Conservation (phyloP, 2,888 invertebrate species). For the Tenthredo amoena region DNA sequence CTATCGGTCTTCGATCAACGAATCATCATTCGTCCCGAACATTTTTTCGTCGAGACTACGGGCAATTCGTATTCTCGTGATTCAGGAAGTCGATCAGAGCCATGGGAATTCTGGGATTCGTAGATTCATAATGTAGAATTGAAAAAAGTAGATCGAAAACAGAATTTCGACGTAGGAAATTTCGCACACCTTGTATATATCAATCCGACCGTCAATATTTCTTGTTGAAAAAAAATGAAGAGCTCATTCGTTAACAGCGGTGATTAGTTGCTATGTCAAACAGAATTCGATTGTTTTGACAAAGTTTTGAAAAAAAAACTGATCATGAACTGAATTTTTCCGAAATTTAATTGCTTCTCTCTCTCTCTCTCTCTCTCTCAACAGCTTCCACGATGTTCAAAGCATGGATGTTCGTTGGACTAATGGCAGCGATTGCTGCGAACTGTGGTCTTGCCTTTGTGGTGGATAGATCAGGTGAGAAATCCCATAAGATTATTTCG, state of each 20-base stretch:
- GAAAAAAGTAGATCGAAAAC: too few species aligned
- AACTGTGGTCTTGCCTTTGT: conserved; percentile 52
- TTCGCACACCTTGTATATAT: not conserved
- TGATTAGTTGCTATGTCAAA: conserved; percentile 36
- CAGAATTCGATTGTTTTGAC: conserved; percentile 8
- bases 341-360: not conserved
- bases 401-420: conserved; percentile 55
- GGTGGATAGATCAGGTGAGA: conserved; percentile 56
- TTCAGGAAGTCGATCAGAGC: not conserved
- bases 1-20: not conserved
- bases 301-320: not conserved
- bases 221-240: not conserved
- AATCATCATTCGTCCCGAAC: not conserved
- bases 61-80: not conserved
- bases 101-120: not conserved
- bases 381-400: conserved; percentile 51
- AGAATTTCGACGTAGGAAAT: not conserved
- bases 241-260: conserved; percentile 6
- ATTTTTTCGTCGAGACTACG: not conserved
- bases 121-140: not conserved
- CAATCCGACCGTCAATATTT: not conserved
- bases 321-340: not conserved
- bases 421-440: conserved; percentile 54
- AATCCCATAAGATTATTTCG: not conserved
- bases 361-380: not conserved